Base-by-base conservation (phyloP, 30 jellyfish, hydroid and myxozoan genomes). In the Aurelia aurita region DNA sequence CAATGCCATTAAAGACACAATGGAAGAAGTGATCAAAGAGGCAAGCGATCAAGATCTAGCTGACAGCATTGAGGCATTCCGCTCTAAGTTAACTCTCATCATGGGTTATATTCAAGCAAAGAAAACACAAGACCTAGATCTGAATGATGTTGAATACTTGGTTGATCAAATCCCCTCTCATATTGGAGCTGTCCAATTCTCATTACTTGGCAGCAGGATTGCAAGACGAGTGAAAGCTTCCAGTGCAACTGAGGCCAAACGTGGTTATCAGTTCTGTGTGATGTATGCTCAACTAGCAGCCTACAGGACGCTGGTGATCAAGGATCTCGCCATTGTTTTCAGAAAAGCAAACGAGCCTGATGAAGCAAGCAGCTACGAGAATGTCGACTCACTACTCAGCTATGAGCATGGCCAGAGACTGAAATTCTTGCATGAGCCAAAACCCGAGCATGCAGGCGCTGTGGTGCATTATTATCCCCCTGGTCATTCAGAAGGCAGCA, bases 31-130 rank as follows among this genome's bases (percentile, higher is more conserved):
- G 12, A 68, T 72, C 31, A 72, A 72, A 12, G 85, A 72, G n/a
- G 85, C 85, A 25, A 59, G 85, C 28, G 85, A 72, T 51, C 55
- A 49, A 32, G 85, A 72, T 53, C n/a, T 72, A 25, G 58, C 55
- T 11, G 72, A 47, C 32, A 49, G 29, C 32, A n/a, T 72, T 10
- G 85, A 72, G 10, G 85, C 72, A 32, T 72, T 46, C 58, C 53
- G 60, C 22, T 53, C 70, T 7, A 61, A 72, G 60, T 57, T 72
- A 53, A 29, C 57, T 19, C 35, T 69, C 22, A 72, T 72, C 72
- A 72, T 32, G 72, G 35, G 68, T 16, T 72, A 72, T 2, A 68
- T 72, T 27, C 58, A 49, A 54, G 72, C 69, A 26, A 72, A 72
- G 22, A 72, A 72, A 31, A 49, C 47, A 34, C 85, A 72, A 72